Conservation (phyloP, 2,888 invertebrate genomes). For the Macaria liturata region DNA sequence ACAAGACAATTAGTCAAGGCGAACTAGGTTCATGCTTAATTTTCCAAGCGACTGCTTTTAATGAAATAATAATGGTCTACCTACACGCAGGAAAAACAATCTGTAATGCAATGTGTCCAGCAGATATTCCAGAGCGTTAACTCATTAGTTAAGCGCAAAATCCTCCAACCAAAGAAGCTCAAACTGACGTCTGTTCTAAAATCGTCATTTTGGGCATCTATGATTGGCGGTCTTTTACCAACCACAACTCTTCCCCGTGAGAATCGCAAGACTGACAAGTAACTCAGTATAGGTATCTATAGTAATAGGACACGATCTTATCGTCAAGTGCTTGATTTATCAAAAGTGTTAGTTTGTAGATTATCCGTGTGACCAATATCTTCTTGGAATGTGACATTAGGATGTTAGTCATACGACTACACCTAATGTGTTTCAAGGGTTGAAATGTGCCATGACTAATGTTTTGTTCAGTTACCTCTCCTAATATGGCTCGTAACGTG, state of each 20-base stretch:
- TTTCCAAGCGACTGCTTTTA: constrained; percentile 14
- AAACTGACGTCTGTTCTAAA: no score
- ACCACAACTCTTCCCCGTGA: no score
- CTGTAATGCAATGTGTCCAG: not conserved
- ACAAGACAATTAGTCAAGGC: constrained; percentile 19
- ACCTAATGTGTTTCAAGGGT: constrained; percentile 13
- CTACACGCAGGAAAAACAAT: constrained; percentile 10
- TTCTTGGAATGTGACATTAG: constrained; percentile 33
- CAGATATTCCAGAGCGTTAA: no score
- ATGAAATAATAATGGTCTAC: constrained; percentile 11
- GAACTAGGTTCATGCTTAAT: constrained; percentile 22
- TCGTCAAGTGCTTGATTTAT: constrained; percentile 18
- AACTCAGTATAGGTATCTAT: no score
- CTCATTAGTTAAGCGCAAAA: no score
- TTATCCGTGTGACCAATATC: constrained; percentile 24
- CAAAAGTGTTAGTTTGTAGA: constrained; percentile 9
- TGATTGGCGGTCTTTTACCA: no score
- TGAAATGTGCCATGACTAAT: constrained; percentile 17
- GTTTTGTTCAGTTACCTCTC: not conserved
- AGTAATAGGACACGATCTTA: no score
- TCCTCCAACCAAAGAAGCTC: no score
- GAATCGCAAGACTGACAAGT: no score
- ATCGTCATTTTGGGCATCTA: no score
- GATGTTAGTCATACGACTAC: constrained; percentile 20
- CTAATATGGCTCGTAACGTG: not conserved